A percentile compares a stretch with the other conserved stretches of the same genome.
Conservation (phyloP, 92 coral and sea anemone genomes). For the Bergia sp. region DNA sequence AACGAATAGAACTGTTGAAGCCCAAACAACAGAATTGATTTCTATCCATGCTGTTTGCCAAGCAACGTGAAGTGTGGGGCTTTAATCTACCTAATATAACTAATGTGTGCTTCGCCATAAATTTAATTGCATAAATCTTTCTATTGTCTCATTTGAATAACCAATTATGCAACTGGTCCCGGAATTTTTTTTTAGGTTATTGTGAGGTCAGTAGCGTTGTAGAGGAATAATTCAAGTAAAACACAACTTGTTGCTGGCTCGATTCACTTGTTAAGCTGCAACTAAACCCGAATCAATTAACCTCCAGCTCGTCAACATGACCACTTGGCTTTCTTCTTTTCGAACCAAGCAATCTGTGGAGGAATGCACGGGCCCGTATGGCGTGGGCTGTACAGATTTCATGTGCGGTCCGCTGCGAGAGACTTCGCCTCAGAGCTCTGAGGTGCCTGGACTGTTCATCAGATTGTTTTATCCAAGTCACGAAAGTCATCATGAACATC, state of each 20-base stretch:
- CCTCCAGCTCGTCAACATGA: constrained; percentile 36
- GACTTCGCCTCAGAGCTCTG: background rate
- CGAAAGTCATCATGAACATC: constrained; percentile 25
- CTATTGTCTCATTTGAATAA: background rate
- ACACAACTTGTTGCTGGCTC: background rate
- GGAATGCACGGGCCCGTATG: constrained; percentile 74
- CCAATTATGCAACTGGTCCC: background rate
- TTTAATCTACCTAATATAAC: too few species aligned
- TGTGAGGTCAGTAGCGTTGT: background rate
- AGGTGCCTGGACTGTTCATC: constrained; percentile 64
- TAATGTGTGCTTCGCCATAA: too few species aligned
- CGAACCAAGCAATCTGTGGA: constrained; percentile 57
- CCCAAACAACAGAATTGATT: too few species aligned
- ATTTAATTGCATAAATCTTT: too few species aligned
- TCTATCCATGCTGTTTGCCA: too few species aligned
- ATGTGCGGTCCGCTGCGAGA: constrained; percentile 68
- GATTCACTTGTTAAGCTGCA: background rate
- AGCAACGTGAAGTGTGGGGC: too few species aligned
- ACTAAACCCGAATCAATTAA: background rate
- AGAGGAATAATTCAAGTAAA: background rate
- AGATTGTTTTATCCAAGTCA: constrained; percentile 83
- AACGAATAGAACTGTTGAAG: too few species aligned
- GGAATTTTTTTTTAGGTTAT: background rate
- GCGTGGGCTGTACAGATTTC: constrained; percentile 86
- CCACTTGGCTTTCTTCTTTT: constrained; percentile 68